Percentiles rank a stretch among this genome's conserved stretches.
phyloP scores from a whole-genome alignment of 1,140 invertebrate species.

The Pteromalus puparum region DNA sequence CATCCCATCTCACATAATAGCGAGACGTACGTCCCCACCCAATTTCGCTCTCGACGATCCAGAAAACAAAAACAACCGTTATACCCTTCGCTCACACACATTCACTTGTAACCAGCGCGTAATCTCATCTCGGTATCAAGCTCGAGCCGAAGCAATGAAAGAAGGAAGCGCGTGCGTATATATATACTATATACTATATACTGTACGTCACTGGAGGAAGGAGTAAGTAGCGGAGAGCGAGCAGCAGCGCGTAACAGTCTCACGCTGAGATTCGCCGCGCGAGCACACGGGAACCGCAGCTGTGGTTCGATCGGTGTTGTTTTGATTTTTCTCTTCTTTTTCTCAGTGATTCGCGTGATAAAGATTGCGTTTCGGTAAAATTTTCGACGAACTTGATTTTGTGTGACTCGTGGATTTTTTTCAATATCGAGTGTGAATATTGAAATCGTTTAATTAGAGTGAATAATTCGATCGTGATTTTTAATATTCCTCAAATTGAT shows the following conservation, averaged over 20 bases:
- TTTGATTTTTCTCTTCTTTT: not conserved
- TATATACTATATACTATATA: not conserved
- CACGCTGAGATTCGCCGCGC: conserved; percentile 16
- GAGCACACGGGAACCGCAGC: not conserved
- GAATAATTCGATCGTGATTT: too few species aligned
- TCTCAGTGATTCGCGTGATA: too few species aligned
- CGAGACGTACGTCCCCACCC: too few species aligned
- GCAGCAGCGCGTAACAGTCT: conserved; percentile 40
- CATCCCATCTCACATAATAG: too few species aligned
- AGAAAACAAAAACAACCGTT: not conserved
- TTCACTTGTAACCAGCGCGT: not conserved
- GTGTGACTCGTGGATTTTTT: too few species aligned
- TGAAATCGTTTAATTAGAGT: too few species aligned
- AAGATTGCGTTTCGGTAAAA: too few species aligned
- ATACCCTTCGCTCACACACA: not conserved
- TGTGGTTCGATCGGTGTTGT: not conserved
- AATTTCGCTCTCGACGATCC: too few species aligned
- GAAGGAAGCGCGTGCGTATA: not conserved
- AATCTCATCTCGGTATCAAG: conserved; percentile 7
- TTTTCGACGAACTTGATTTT: too few species aligned
- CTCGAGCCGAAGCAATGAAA: not conserved
- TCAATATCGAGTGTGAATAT: too few species aligned
- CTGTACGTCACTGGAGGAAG: not conserved
- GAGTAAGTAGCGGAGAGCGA: not conserved
- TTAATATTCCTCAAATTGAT: too few species aligned